A percentile compares a stretch with the other conserved stretches of the same genome.
Evolutionary conservation across 2,888 invertebrate genomes (phyloP).

Genomic region (Pseudococcus longispinus): DNA sequence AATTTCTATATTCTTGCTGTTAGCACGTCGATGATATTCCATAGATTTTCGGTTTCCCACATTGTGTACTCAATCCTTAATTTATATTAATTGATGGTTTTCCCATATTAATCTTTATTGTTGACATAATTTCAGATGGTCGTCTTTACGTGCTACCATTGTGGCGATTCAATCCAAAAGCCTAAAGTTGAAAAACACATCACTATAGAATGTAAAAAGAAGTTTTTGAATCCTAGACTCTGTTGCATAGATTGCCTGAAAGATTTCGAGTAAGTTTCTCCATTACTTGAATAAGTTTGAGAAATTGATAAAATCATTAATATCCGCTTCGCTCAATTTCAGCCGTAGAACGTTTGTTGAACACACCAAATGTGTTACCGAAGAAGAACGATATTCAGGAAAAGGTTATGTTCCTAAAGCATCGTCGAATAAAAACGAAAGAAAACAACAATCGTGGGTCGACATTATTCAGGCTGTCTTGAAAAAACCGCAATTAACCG

Average conservation of each 20-base stretch:
- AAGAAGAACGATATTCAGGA: conserved; percentile 58
- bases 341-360: conserved; percentile 46
- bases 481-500: conserved; percentile 23
- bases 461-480: conserved; percentile 56
- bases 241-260: conserved; percentile 58
- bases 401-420: conserved; percentile 58
- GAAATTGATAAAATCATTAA: background rate
- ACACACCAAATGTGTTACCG: conserved; percentile 58
- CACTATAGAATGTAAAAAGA: conserved; percentile 56
- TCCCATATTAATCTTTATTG: background rate
- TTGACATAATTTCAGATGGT: conserved; percentile 53
- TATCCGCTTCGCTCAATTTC: background rate
- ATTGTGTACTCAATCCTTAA: background rate
- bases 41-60: background rate
- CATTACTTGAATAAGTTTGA: conserved; percentile 27
- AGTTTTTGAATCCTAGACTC: conserved; percentile 53
- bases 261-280: conserved; percentile 58
- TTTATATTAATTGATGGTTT: background rate
- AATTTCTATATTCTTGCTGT: too few species aligned
- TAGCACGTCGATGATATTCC: background rate
- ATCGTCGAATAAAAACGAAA: conserved; percentile 57
- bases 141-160: conserved; percentile 58
- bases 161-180: conserved; percentile 58
- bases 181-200: conserved; percentile 58
- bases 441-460: conserved; percentile 58